A percentile compares a stretch with the other conserved stretches of the same genome.
Conservation (phyloP, 2,888 invertebrate species). For the Muscina levida region DNA sequence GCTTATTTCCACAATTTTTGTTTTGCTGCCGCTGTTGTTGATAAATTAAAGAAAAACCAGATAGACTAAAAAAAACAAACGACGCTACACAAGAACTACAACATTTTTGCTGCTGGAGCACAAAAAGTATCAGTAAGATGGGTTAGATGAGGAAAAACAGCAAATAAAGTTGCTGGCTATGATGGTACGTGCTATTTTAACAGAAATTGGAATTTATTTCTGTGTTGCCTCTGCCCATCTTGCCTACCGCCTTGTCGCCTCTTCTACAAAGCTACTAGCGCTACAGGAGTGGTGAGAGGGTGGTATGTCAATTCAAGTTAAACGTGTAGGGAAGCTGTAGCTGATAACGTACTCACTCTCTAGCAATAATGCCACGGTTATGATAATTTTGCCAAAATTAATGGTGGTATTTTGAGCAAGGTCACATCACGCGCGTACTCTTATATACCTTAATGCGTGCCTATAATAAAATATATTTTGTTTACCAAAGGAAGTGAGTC, state of each 20-base stretch:
- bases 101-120: background rate
- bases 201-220: conserved; percentile 45
- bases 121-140: no score
- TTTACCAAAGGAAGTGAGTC: no score
- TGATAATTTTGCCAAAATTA: no score
- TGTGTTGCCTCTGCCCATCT: background rate
- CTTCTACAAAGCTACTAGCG: no score
- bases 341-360: background rate
- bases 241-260: background rate
- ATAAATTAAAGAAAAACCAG: conserved; percentile 41
- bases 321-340: background rate
- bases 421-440: no score
- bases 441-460: no score
- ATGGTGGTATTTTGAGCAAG: no score
- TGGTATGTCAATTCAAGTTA: background rate
- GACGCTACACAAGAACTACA: background rate
- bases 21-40: no score
- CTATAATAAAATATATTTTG: no score
- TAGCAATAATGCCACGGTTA: no score
- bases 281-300: background rate
- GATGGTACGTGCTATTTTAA: conserved; percentile 55
- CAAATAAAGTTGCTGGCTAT: conserved; percentile 52
- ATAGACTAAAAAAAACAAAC: conserved; percentile 14
- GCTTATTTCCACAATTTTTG: background rate
- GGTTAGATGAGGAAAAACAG: background rate